Evolutionary conservation across 2,888 invertebrate species (phyloP).

Genomic region (Achlya flavicornis): DNA sequence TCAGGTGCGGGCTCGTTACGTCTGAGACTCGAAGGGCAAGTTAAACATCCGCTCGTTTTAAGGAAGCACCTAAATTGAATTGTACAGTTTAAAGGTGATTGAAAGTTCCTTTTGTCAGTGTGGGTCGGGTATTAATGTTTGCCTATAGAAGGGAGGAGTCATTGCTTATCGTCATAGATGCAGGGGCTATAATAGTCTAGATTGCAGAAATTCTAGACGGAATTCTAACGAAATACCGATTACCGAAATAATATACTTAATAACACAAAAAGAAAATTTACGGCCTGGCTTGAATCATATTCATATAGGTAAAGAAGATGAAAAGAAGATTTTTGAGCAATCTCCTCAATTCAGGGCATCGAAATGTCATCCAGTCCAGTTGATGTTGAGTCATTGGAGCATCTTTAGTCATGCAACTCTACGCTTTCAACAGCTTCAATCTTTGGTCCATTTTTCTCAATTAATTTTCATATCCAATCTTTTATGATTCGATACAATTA

Average conservation of each 20-base stretch:
- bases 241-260: too few species aligned
- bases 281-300: too few species aligned
- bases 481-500: not conserved
- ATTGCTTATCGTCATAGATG: too few species aligned
- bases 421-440: not conserved
- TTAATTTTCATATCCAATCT: constrained; percentile 4
- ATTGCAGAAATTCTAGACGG: too few species aligned
- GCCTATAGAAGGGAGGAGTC: too few species aligned
- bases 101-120: constrained; percentile 5
- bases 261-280: too few species aligned
- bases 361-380: too few species aligned
- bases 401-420: not conserved
- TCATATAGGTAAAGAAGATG: too few species aligned
- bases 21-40: constrained; percentile 1
- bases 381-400: not conserved
- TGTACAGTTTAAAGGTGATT: constrained; percentile 16
- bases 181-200: too few species aligned
- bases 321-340: too few species aligned
- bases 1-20: constrained; percentile 46
- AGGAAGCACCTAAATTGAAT: not conserved
- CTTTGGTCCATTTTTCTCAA: not conserved
- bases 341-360: too few species aligned
- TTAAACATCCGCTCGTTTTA: constrained; percentile 18
- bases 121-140: not conserved
- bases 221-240: too few species aligned